Evolutionary conservation across 2,888 invertebrate species (phyloP).

Genomic region (Ypsolopha scabrella): DNA sequence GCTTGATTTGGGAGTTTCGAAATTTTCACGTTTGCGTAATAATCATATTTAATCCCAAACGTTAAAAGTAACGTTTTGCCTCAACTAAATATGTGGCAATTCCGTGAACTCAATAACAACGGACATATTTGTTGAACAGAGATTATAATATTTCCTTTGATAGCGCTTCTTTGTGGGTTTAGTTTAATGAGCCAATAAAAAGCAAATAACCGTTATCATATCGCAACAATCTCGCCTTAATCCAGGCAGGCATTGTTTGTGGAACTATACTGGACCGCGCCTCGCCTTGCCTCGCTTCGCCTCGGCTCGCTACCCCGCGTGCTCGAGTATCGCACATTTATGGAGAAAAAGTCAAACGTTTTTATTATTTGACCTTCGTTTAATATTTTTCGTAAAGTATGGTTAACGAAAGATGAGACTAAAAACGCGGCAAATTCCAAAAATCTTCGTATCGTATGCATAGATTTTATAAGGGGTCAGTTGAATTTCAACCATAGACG

Average conservation of each 20-base stretch:
- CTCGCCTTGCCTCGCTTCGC: too few species aligned
- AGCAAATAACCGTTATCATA: constrained; percentile 38
- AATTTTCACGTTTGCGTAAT: neutral
- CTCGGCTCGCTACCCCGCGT: too few species aligned
- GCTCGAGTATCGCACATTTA: neutral
- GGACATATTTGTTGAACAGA: neutral
- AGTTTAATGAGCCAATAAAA: constrained; percentile 38
- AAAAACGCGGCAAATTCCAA: too few species aligned
- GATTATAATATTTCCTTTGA: constrained; percentile 20
- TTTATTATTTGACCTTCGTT: neutral
- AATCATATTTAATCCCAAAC: too few species aligned
- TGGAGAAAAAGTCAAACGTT: neutral
- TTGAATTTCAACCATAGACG: too few species aligned
- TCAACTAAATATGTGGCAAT: too few species aligned
- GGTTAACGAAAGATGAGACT: too few species aligned
- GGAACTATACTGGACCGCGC: neutral
- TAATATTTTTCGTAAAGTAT: too few species aligned
- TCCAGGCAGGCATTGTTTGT: constrained; percentile 3
- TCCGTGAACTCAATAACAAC: neutral
- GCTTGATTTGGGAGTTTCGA: neutral
- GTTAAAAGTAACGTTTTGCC: too few species aligned
- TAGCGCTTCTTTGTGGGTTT: constrained; percentile 18
- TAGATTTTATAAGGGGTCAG: too few species aligned
- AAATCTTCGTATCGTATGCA: too few species aligned
- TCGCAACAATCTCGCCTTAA: constrained; percentile 8